Evolutionary conservation across 2,888 invertebrate genomes (phyloP).

Genomic region (Willowsia nigromaculata): DNA sequence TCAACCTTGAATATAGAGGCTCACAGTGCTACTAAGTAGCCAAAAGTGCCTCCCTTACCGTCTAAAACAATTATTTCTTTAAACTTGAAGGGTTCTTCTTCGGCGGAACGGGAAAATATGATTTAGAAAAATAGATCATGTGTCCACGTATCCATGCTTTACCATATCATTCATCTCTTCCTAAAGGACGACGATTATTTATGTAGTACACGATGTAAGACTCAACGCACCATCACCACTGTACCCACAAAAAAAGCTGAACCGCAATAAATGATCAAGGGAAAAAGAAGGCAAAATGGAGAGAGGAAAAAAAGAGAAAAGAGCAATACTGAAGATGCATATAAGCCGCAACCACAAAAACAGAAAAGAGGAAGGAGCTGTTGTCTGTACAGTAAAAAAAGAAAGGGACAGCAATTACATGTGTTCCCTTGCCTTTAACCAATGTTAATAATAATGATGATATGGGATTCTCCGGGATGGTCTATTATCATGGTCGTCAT

Average conservation of each 20-base stretch:
- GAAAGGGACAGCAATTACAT: conserved; percentile 64
- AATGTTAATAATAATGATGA: conserved; percentile 38
- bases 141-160: neutral
- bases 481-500: conserved; percentile 29
- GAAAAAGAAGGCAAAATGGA: conserved; percentile 31
- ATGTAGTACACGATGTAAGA: neutral
- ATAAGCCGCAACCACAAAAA: conserved; percentile 52
- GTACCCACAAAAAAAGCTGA: neutral
- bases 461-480: conserved; percentile 27
- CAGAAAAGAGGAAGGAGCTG: conserved; percentile 33
- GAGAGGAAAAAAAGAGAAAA: conserved; percentile 24
- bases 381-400: neutral
- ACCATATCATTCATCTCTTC: neutral
- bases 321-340: conserved; percentile 16
- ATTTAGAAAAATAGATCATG: neutral
- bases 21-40: neutral
- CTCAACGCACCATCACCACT: neutral
- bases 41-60: conserved; percentile 7
- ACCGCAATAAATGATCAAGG: conserved; percentile 1
- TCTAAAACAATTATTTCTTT: conserved; percentile 44
- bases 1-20: neutral
- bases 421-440: conserved; percentile 52
- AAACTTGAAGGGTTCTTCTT: conserved; percentile 32
- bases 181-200: conserved; percentile 39
- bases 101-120: neutral